Conservation (phyloP, 2,797 vertebrate genomes). For the Crenuchus spilurus region DNA sequence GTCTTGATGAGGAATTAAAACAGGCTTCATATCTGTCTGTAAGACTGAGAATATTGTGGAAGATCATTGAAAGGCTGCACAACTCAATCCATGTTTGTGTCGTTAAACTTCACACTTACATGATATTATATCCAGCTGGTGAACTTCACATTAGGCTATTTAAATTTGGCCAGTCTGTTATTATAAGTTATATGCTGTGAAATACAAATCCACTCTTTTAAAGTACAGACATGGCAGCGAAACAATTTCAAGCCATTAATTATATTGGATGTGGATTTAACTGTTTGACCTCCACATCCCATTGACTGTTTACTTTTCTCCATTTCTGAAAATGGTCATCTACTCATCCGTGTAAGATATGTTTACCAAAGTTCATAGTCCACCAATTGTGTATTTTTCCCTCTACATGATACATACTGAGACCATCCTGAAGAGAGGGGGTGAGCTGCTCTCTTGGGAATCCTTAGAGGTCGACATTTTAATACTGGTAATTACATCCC, state of each 20-base stretch:
- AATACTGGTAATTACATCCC: constrained; percentile 59
- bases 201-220: constrained; percentile 3
- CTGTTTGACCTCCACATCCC: constrained; percentile 30
- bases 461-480: constrained; percentile 52
- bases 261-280: constrained; percentile 51
- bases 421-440: constrained; percentile 35
- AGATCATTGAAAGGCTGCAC: neutral
- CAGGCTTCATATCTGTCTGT: neutral
- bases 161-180: neutral
- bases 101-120: neutral
- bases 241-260: constrained; percentile 45
- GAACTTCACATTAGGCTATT: neutral
- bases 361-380: constrained; percentile 46
- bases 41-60: neutral
- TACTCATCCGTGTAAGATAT: constrained; percentile 42
- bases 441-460: constrained; percentile 48
- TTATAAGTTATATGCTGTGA: neutral
- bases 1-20: neutral
- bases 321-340: constrained; percentile 37
- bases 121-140: neutral
- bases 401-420: constrained; percentile 42
- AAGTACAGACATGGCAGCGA: constrained; percentile 21
- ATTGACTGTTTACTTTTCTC: constrained; percentile 38
- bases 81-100: neutral
- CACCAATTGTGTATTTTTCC: constrained; percentile 50